Evolutionary conservation across 2,797 vertebrate species (phyloP), one percentile per base, ranked within the genome.

Genomic region (Limnodromus scolopaceus): DNA sequence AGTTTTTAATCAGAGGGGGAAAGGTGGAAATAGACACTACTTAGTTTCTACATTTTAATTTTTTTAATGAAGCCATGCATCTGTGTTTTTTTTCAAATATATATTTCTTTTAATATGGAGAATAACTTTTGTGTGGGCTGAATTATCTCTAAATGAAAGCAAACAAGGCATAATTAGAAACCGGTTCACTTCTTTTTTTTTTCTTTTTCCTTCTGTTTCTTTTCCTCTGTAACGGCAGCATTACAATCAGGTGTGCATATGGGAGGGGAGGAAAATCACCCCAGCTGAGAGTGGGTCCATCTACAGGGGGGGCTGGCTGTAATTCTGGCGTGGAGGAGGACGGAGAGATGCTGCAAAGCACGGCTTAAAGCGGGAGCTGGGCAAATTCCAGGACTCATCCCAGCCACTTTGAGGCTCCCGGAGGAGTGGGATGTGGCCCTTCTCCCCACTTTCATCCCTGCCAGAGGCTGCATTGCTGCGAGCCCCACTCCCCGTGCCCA

Each of bases 131-230:
- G 92, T 93, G 91, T 88, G 94, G 93, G 95, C 94, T 97, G 93
- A 89, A 84, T 96, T 95, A 97, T 64, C 84, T 96, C 92, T 92
- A 97, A 97, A 96, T 97, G 96, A 98, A 97, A 97, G 96, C 92
- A 98, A 97, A 97, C 91, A 92, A 91, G 79, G 85, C 83, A 63
- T 97, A 97, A 98, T 97, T 98, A 96, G 92, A 97, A 97, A 96
- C 96, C 3, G 45, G 51, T 70, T 86, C 68, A 24, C 32, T 70
- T 92, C 69, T 79, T 72, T 74, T 38, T 60, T 38, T 38, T 60
- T 38, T 55, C n/a, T 36, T 36, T 23, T 6, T 5, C n/a, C 82
- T 57, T 5, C 69, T 79, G 41, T 77, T 76, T 83, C 92, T 64
- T 27, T 13, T 71, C 79, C 48, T 16, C 53, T 54, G 30, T 72